Base-by-base conservation (phyloP, 2,113 vertebrate species). In the Neotoma lepida region DNA sequence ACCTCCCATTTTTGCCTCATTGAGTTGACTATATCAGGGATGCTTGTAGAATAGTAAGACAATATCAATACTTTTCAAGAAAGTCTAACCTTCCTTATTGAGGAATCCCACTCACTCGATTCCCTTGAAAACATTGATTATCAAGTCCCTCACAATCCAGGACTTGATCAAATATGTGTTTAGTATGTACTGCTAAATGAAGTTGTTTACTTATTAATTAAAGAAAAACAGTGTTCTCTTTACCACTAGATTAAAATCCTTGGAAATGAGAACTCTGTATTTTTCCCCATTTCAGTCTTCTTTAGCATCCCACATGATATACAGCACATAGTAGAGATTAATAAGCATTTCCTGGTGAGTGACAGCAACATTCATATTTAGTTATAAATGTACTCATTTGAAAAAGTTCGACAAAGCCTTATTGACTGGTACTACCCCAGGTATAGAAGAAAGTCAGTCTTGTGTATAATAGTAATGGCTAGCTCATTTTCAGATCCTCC, bases 161-260 rank as follows among this genome's bases (percentile, higher is more conserved):
- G 84, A 80, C 44, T 74, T 71, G 1, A 87, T 54, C 18, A 56
- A 49, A 39, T 24, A 54, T 30, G 8, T 78, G 8, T 15, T 56
- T 1, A 30, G 63, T 56, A 9, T 13, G 26, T 22, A 6, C 51
- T 56, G n/a, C 35, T 85, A 58, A n/a, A 39, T 33, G 90, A 81
- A 86, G 17, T 3, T 76, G 12, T 78, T 73, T 12, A 49, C 3
- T 44, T 76, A 64, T 14, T 63, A 73, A 51, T 71, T 91, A 18
- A 86, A 86, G 14, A 94, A 94, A 64, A 66, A 58, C 3, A 33
- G 30, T 10, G 35, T 35, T 86, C 33, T 84, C 12, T 90, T 94
- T 94, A 90, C 64, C 30, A 86, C 4, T 17, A 87, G 46, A 66
- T 89, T 33, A 93, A 96, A 88, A 51, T 68, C 41, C n/a, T 95